These are phyloP conservation scores for Neogale vison DNA, from an alignment of 2,113 vertebrate genomes.

Conservation along the genomic window DNA sequence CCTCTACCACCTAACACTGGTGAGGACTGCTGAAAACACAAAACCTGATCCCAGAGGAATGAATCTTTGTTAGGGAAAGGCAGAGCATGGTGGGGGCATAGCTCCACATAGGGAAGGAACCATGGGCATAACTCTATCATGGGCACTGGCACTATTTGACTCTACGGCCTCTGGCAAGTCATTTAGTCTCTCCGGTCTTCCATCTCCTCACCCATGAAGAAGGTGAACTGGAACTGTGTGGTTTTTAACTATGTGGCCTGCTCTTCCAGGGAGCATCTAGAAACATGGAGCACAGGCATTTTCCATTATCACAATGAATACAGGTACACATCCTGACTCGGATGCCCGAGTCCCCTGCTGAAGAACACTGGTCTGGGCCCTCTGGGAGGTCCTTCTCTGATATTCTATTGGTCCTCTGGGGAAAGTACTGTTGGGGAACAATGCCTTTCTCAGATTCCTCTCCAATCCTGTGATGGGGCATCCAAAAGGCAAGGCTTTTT, in stretches of 20 bases:
- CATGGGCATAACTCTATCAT: not conserved
- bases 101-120: not conserved
- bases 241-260: not conserved
- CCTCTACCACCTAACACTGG: not conserved
- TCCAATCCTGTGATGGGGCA: not conserved
- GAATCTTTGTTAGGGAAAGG: not conserved
- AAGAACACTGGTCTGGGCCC: not conserved
- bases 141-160: too few relatives aligned
- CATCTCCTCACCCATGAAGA: not conserved
- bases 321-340: not conserved
- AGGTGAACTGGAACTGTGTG: not conserved
- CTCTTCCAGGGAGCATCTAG: not conserved
- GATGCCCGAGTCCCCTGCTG: not conserved
- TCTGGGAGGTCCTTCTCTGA: not conserved
- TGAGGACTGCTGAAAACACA: not conserved
- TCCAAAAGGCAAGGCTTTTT: slow-evolving; percentile 2
- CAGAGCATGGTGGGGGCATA: rapidly evolving
- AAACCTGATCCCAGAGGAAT: not conserved
- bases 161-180: not conserved
- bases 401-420: not conserved
- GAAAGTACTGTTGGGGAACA: not conserved
- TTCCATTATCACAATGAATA: not conserved
- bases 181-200: not conserved
- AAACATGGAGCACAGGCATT: not conserved
- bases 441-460: not conserved